Evolutionary conservation across 2,113 vertebrate genomes (phyloP).

Genomic region (Empidonax traillii): DNA sequence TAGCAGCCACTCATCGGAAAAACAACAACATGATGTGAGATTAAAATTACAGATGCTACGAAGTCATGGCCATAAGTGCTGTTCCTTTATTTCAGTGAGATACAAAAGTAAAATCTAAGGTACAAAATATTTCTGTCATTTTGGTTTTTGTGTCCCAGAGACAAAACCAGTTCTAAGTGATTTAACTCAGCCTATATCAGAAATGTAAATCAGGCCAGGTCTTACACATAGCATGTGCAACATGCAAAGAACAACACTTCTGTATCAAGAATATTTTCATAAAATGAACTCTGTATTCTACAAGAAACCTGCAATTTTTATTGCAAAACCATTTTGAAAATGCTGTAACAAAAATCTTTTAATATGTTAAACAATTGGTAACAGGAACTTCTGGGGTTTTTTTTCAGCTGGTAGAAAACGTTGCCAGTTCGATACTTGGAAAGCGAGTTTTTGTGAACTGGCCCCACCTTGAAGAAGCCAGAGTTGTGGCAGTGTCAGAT

Average conservation of each 20-base stretch:
- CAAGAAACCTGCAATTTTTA: not conserved
- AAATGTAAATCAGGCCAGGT: not conserved
- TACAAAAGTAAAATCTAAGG: not conserved
- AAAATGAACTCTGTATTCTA: not conserved
- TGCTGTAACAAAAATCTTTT: not conserved
- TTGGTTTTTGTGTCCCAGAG: not conserved
- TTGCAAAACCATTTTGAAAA: not conserved
- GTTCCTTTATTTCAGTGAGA: not conserved
- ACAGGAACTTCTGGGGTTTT: not conserved
- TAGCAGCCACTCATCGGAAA: not conserved
- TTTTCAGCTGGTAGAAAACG: slow-evolving; percentile 82
- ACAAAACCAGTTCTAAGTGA: not conserved
- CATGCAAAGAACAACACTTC: not conserved
- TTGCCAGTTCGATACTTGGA: slow-evolving; percentile 81
- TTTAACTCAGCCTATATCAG: not conserved
- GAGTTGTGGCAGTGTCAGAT: slow-evolving; percentile 91
- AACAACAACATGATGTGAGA: not conserved
- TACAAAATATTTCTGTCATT: not conserved
- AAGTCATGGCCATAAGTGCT: not conserved
- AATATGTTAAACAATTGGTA: not conserved
- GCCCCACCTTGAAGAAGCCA: slow-evolving; percentile 97
- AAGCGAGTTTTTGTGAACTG: slow-evolving; percentile 93
- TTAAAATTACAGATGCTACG: not conserved
- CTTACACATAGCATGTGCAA: not conserved
- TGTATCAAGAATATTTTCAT: not conserved